Conservation (phyloP, 2,888 invertebrate genomes). For the Gortyna flavago region DNA sequence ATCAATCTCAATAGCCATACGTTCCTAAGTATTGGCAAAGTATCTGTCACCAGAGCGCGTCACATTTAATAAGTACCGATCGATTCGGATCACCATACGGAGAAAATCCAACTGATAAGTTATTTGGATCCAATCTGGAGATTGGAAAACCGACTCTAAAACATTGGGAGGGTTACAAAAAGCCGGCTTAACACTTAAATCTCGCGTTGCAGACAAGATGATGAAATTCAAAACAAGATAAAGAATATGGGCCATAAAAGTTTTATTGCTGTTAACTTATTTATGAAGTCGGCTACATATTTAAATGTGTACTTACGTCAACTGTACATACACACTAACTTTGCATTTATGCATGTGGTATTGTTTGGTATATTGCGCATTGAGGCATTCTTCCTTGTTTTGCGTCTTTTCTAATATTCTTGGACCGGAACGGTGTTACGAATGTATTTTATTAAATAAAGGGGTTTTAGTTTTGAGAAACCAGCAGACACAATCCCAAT, state of each 20-base stretch:
- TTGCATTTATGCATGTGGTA: slow-evolving; percentile 46
- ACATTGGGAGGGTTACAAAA: slow-evolving; percentile 65
- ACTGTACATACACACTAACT: slow-evolving; percentile 67
- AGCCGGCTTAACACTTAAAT: slow-evolving; percentile 79
- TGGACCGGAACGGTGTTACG: background rate
- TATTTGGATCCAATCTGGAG: slow-evolving; percentile 67
- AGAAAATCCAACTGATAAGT: slow-evolving; percentile 60
- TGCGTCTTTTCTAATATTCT: slow-evolving; percentile 37
- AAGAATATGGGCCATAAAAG: slow-evolving; percentile 87
- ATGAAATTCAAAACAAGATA: slow-evolving; percentile 89
- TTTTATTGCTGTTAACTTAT: slow-evolving; percentile 88
- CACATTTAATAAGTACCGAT: slow-evolving; percentile 53
- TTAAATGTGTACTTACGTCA: slow-evolving; percentile 80
- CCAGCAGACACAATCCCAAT: background rate
- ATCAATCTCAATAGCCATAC: slow-evolving; percentile 38
- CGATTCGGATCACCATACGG: slow-evolving; percentile 57
- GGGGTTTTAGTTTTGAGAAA: background rate
- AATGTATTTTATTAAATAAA: slow-evolving; percentile 18
- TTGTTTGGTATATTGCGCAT: slow-evolving; percentile 60
- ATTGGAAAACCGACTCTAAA: slow-evolving; percentile 67
- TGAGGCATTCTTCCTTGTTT: slow-evolving; percentile 57
- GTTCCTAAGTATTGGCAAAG: slow-evolving; percentile 44
- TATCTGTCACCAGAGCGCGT: slow-evolving; percentile 50
- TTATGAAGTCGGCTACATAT: slow-evolving; percentile 86
- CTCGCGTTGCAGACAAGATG: slow-evolving; percentile 81